Percentiles rank a stretch among this genome's conserved stretches.
Conservation (phyloP, 1,140 invertebrate genomes). For the Bradynema listronoti region DNA sequence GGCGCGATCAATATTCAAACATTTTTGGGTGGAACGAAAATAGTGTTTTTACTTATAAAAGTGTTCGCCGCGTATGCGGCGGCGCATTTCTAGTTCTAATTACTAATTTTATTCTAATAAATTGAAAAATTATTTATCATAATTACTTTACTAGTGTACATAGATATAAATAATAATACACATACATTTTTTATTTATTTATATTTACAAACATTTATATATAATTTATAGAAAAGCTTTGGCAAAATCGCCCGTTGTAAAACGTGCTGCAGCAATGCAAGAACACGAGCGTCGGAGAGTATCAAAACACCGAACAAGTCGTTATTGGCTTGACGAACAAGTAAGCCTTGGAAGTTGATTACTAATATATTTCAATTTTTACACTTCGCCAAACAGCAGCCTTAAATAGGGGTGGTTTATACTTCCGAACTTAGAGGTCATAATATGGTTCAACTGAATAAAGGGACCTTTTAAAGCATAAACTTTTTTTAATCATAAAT, state of each 20-base stretch:
- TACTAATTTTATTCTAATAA: background rate
- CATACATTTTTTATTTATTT: slow-evolving; percentile 3
- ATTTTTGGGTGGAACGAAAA: too few species aligned
- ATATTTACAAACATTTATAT: background rate
- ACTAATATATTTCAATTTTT: too few species aligned
- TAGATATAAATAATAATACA: too few species aligned
- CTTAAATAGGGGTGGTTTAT: too few species aligned
- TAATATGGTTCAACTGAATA: too few species aligned
- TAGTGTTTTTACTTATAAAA: too few species aligned
- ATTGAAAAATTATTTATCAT: background rate
- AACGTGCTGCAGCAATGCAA: slow-evolving; percentile 52
- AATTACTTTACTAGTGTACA: too few species aligned
- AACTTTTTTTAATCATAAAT: too few species aligned
- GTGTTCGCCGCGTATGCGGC: background rate
- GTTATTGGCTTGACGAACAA: slow-evolving; percentile 57
- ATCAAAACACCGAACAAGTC: slow-evolving; percentile 52
- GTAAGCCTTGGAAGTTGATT: slow-evolving; percentile 22
- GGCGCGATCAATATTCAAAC: too few species aligned
- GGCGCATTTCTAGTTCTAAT: background rate
- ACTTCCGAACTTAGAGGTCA: too few species aligned
- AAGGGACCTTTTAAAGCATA: too few species aligned
- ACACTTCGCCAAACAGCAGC: too few species aligned
- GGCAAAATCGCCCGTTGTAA: slow-evolving; percentile 57
- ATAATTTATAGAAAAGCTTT: slow-evolving; percentile 54
- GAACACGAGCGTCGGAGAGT: slow-evolving; percentile 51